Evolutionary conservation across 35 echinoderm and acorn worm genomes (phyloP).

Genomic region (Apostichopus parvimensis): DNA sequence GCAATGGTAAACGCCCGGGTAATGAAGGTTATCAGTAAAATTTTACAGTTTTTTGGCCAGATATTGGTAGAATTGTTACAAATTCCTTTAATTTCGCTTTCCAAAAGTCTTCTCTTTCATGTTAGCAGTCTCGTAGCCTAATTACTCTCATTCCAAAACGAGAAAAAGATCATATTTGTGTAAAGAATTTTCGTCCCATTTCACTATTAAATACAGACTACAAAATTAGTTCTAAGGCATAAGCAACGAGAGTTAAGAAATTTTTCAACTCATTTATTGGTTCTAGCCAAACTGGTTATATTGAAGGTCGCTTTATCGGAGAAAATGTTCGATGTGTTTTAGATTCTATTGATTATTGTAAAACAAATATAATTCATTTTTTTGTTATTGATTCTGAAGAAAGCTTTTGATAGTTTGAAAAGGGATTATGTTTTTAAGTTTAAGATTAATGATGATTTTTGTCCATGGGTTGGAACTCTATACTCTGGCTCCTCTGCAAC

Average conservation of each 20-base stretch:
- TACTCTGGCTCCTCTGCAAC: slow-evolving; percentile 33
- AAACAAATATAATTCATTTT: neutral
- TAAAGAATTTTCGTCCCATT: too few species aligned
- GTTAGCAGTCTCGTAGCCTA: neutral
- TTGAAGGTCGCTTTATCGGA: slow-evolving; percentile 56
- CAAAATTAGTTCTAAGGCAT: slow-evolving; percentile 12
- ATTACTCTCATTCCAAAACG: slow-evolving; percentile 49
- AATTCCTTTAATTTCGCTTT: neutral
- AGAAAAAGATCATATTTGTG: neutral
- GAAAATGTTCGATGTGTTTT: slow-evolving; percentile 29
- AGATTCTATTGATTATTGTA: slow-evolving; percentile 45
- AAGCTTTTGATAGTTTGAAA: slow-evolving; percentile 56
- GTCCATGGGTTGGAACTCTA: slow-evolving; percentile 36
- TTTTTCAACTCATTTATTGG: slow-evolving; percentile 4
- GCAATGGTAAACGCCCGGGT: neutral
- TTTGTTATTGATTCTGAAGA: slow-evolving; percentile 39
- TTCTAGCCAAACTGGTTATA: slow-evolving; percentile 55
- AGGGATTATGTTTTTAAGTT: slow-evolving; percentile 50
- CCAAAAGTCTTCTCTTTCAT: too few species aligned
- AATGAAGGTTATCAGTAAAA: slow-evolving; percentile 16
- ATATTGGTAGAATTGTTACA: neutral
- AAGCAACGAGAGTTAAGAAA: neutral
- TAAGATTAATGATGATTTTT: slow-evolving; percentile 41
- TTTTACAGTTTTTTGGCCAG: slow-evolving; percentile 12
- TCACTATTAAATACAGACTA: too few species aligned